A percentile compares a stretch with the other conserved stretches of the same genome.
phyloP scores from a whole-genome alignment of 2,113 vertebrate genomes.

The Proteles cristata region DNA sequence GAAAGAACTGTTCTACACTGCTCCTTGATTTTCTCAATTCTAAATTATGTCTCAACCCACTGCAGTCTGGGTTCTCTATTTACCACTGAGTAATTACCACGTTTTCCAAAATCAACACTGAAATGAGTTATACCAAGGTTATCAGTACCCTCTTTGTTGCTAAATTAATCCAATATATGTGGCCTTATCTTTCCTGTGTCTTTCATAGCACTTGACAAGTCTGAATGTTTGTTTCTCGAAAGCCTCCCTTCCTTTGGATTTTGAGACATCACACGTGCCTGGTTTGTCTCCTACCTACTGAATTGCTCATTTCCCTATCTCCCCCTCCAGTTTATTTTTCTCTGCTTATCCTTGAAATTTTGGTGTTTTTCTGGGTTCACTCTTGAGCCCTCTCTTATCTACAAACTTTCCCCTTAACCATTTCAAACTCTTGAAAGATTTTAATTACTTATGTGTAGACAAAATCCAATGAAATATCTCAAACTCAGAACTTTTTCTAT shows the following conservation, averaged over 20 bases:
- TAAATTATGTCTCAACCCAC: background rate
- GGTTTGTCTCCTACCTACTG: background rate
- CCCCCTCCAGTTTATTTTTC: background rate
- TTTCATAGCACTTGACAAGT: background rate
- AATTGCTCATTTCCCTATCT: conserved; percentile 5
- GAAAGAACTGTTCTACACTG: conserved; percentile 20
- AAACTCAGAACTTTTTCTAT: background rate
- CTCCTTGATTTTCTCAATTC: conserved; percentile 11
- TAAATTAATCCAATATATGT: conserved; percentile 32
- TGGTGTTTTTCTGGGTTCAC: background rate
- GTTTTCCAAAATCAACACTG: conserved; percentile 35
- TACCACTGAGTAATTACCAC: background rate
- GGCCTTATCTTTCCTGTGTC: background rate
- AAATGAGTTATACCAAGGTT: conserved; percentile 34
- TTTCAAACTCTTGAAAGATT: background rate
- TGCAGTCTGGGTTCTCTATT: conserved; percentile 29
- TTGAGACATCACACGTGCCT: background rate
- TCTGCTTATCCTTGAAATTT: background rate
- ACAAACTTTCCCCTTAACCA: background rate
- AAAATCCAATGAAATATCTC: background rate
- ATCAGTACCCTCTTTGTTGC: background rate
- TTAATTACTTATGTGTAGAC: background rate
- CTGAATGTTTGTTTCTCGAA: conserved; percentile 14
- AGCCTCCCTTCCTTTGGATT: background rate
- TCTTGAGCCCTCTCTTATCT: background rate